Base-by-base conservation (phyloP, 2,888 invertebrate genomes). In the Molanna angustata region DNA sequence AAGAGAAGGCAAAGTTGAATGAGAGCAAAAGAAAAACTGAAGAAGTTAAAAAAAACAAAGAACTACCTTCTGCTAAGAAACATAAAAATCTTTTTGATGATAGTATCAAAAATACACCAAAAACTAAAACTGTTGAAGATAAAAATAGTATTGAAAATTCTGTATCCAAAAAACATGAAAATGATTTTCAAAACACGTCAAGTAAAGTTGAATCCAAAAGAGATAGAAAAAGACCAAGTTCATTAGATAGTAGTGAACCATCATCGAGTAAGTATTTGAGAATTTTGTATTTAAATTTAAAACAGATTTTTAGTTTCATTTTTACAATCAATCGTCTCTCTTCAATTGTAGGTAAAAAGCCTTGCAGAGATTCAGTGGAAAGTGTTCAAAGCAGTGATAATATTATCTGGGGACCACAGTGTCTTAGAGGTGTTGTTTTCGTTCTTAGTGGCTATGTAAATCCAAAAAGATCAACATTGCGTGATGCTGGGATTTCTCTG, bases 371-470 rank as follows among this genome's bases (percentile, higher is more conserved):
- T 27, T 4, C 4, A 27, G 6, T 7, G 11, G 13, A 35, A 35
- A 35, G n/a, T n/a, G n/a, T n/a, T n/a, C n/a, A 35, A n/a, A 7
- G 4, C 37, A 18, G 18, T 19, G 45, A 41, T 13, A 39, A 32
- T 20, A 50, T 54, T 11, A 17, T 42, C 3, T 14, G 42, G 14
- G 58, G 56, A 3, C 47, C 53, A 2, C 20, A 49, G 14, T 58
- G 58, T 40, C 39, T 94, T 60, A 68, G 75, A 9, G 85, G 79
- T 46, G 89, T 89, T 2, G 80, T 82, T 52, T 79, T 94, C 65
- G 88, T 85, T n/a, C 79, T 95, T 58, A 93, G 92, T 72, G 94
- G 94, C 0, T 93, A 88, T 71, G 80, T 85, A 73, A 89, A 94
- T 75, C 94, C 94, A 3, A 78, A 80, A 54, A 79, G 94, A 44